Evolutionary conservation across 2,888 invertebrate genomes (phyloP), one percentile per base, ranked within the genome.

Genomic region (Cyrtodaria siliqua): DNA sequence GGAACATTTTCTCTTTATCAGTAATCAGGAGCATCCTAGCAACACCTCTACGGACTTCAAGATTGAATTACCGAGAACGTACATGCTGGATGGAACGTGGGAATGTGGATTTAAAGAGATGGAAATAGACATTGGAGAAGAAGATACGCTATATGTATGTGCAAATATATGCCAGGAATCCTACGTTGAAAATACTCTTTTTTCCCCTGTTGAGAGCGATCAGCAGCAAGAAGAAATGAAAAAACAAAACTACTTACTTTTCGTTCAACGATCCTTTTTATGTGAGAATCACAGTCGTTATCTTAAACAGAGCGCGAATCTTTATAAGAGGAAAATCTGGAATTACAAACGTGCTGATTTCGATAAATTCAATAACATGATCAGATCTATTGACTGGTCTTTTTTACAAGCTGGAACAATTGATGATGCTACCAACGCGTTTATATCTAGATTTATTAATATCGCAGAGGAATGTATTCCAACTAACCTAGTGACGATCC

Each of bases 221-320:
- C 4, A 4, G 27, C 29, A 27, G 55, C 16, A 27, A 55, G 27
- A 23, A n/a, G 16, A 55, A 55, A 27, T n/a, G 18, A 23, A 27
- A 55, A 55, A 55, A 3, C 29, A 27, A 27, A 9, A 23, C 16
- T 8, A 27, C 26, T 29, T 55, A 61, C 8, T 33, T 63, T 18
- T 26, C 42, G 18, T 64, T 53, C 24, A 42, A 8, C 14, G 23
- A 42, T 18, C 64, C 64, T 20, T n/a, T 40, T 38, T 64, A 55
- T 55, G 55, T 55, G 0, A 64, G 24, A 42, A 9, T 64, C 8
- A 40, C 38, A 24, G 40, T 8, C 4, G n/a, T 0, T 2, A 55
- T 26, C 9, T 8, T 64, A 18, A 27, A 55, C 16, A 24, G 9
- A 3, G 8, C 26, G 3, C 27, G 49, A 47, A 47, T 47, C 6